These are phyloP conservation scores for Prionailurus bengalensis DNA, from an alignment of 2,113 vertebrate genomes.

Conservation along the genomic window DNA sequence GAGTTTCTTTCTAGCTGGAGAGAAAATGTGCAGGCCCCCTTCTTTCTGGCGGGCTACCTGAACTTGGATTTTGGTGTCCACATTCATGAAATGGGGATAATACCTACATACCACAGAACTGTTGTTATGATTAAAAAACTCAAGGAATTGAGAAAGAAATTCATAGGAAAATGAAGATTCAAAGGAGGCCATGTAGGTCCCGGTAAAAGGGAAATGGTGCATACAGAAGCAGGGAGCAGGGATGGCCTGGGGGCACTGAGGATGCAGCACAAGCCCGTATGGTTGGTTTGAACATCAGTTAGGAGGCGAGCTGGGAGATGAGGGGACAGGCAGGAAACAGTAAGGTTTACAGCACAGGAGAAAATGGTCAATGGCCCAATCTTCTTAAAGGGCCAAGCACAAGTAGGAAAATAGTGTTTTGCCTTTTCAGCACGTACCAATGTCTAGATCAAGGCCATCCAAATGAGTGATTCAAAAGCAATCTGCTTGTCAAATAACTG, in stretches of 20 bases:
- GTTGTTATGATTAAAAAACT: background rate
- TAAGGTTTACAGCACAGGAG: background rate
- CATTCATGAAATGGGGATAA: background rate
- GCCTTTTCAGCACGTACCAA: background rate
- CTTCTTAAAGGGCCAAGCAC: background rate
- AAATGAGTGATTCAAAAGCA: background rate
- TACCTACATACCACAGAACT: background rate
- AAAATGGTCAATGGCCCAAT: background rate
- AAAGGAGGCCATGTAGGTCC: background rate
- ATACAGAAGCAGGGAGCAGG: background rate
- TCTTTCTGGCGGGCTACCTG: background rate
- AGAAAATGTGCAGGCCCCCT: background rate
- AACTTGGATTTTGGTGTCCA: background rate
- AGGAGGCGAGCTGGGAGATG: background rate
- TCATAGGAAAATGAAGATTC: background rate
- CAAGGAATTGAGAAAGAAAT: background rate
- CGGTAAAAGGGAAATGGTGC: background rate
- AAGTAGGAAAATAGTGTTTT: background rate
- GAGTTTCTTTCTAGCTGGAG: background rate
- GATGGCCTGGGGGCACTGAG: background rate
- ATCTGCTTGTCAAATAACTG: conserved; percentile 48
- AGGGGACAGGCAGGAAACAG: background rate
- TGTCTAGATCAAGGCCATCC: conserved; percentile 52
- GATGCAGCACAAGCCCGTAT: background rate
- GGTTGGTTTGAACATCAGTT: background rate